phyloP scores from a whole-genome alignment of 2,797 vertebrate genomes.

The Chlorospingus flavigularis region DNA sequence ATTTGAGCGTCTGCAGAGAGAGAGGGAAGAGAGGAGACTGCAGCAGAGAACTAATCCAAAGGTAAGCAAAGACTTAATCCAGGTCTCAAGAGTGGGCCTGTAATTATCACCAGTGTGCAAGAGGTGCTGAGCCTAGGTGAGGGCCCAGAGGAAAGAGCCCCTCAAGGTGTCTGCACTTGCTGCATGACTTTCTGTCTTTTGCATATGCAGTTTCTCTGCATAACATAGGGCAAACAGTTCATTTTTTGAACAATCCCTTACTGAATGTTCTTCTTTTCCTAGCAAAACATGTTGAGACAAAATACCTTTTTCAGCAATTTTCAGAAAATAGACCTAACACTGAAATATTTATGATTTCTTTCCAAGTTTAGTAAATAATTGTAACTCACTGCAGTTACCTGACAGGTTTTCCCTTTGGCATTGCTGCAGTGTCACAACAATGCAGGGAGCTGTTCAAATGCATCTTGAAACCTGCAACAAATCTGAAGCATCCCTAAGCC shows the following conservation, averaged over 20 bases:
- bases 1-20: conserved; percentile 93
- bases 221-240: background rate
- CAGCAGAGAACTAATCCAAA: conserved; percentile 98
- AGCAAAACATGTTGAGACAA: background rate
- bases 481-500: background rate
- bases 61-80: conserved; percentile 67
- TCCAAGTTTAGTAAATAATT: background rate
- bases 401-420: background rate
- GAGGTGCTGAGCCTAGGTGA: background rate
- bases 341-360: background rate
- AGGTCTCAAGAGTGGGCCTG: background rate
- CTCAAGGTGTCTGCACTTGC: background rate
- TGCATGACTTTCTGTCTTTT: background rate
- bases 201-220: background rate
- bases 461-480: background rate
- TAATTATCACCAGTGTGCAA: background rate
- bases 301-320: background rate
- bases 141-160: background rate
- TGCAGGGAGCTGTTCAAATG: background rate
- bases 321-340: background rate
- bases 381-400: background rate
- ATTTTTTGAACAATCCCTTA: background rate
- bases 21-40: conserved; percentile 91
- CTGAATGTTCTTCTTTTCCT: background rate
- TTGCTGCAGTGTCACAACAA: background rate